Evolutionary conservation across 2,113 vertebrate species (phyloP).

Genomic region (Lophotis ruficrista): DNA sequence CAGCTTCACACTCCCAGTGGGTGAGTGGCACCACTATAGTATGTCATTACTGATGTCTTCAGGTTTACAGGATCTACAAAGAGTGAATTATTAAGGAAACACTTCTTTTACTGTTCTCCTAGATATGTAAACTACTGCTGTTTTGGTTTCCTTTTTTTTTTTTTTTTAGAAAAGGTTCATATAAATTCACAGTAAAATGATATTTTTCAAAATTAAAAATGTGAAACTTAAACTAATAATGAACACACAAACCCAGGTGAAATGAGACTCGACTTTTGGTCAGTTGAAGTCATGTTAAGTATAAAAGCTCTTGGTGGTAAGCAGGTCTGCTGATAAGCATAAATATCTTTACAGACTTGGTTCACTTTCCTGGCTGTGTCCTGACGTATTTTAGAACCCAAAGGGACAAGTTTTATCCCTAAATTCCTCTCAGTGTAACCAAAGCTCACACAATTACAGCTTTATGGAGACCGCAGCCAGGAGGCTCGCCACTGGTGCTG

Average conservation of each 20-base stretch:
- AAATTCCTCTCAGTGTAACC: background rate
- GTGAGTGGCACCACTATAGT: background rate
- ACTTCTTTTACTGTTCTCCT: background rate
- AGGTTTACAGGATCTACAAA: background rate
- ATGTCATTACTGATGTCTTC: background rate
- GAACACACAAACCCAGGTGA: background rate
- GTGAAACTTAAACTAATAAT: background rate
- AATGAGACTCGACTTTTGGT: background rate
- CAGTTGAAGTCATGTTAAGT: background rate
- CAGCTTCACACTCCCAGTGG: background rate
- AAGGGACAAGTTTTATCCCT: background rate
- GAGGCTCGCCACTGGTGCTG: rapidly evolving
- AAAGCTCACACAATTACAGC: background rate
- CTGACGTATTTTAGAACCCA: background rate
- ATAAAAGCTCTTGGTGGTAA: background rate
- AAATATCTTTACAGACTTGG: rapidly evolving
- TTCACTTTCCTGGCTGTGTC: background rate
- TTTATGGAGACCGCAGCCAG: background rate
- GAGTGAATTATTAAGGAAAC: background rate
- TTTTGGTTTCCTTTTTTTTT: background rate
- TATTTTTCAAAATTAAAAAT: background rate
- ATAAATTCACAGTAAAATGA: background rate
- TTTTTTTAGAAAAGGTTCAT: background rate
- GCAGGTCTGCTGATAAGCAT: background rate
- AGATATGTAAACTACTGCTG: background rate